phyloP scores from a whole-genome alignment of 2,113 vertebrate species.

The Thunnus thynnus region DNA sequence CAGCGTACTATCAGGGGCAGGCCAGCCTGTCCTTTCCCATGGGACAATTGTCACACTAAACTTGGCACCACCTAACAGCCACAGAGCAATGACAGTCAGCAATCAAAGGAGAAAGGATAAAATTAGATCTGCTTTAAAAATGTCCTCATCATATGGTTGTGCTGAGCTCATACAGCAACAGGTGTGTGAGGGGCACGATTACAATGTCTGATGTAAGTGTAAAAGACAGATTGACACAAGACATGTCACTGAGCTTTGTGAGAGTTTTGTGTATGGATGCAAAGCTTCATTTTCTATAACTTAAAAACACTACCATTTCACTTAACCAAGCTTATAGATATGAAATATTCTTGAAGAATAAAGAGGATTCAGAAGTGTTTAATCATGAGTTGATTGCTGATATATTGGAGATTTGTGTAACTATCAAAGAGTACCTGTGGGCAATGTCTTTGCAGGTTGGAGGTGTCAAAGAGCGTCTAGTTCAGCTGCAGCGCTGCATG shows the following conservation, averaged over 20 bases:
- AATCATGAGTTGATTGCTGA: not conserved
- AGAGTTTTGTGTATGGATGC: not conserved
- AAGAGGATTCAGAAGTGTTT: not conserved
- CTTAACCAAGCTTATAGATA: not conserved
- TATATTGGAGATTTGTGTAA: not conserved
- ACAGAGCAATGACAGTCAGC: slow-evolving; percentile 53
- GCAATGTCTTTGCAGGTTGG: slow-evolving; percentile 65
- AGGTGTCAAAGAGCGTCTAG: slow-evolving; percentile 78
- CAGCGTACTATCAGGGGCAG: slow-evolving; percentile 2
- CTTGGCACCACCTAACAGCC: slow-evolving; percentile 62
- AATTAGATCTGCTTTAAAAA: slow-evolving; percentile 76
- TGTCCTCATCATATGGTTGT: slow-evolving; percentile 73
- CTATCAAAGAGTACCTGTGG: slow-evolving; percentile 12
- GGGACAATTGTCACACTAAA: slow-evolving; percentile 61
- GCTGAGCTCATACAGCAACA: slow-evolving; percentile 77
- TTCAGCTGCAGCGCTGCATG: slow-evolving; percentile 85
- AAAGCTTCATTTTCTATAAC: not conserved
- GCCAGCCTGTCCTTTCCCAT: slow-evolving; percentile 55
- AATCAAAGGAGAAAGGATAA: slow-evolving; percentile 73
- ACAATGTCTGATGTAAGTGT: slow-evolving; percentile 73
- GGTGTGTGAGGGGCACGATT: slow-evolving; percentile 66
- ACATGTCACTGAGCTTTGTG: not conserved
- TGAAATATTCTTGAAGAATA: not conserved
- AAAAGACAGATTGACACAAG: slow-evolving; percentile 55
- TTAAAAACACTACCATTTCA: slow-evolving; percentile 1